A percentile compares a stretch with the other conserved stretches of the same genome.
Conservation (phyloP, 1,140 invertebrate species). For the Hydropsyche tenuis region DNA sequence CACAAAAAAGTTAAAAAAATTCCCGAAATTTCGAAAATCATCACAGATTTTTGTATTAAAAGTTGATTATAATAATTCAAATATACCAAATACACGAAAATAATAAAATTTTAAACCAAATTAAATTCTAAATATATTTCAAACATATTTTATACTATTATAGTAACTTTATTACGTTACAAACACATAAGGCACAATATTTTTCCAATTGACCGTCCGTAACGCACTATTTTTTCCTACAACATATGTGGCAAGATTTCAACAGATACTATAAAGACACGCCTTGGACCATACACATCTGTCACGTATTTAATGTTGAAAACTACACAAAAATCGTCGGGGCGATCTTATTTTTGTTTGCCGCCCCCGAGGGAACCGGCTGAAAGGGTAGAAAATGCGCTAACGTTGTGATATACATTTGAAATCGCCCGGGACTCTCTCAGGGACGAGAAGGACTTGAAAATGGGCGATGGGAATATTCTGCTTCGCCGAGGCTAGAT, state of each 20-base stretch:
- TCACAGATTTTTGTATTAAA: too few species aligned
- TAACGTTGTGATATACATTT: slow-evolving; percentile 35
- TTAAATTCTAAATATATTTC: too few species aligned
- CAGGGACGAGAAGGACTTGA: slow-evolving; percentile 9
- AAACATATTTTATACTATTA: too few species aligned
- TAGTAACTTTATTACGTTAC: too few species aligned
- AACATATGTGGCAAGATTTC: slow-evolving; percentile 1
- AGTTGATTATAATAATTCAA: too few species aligned
- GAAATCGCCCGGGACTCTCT: too few species aligned
- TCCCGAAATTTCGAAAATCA: too few species aligned
- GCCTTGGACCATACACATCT: neutral
- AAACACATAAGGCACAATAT: too few species aligned
- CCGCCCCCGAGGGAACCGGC: slow-evolving; percentile 18
- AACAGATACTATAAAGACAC: neutral
- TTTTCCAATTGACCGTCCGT: too few species aligned
- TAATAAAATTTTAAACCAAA: too few species aligned
- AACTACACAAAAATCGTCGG: slow-evolving; percentile 32
- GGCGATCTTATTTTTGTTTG: slow-evolving; percentile 33
- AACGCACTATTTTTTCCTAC: neutral
- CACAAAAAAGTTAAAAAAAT: too few species aligned
- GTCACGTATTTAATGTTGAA: slow-evolving; percentile 36
- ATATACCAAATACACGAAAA: too few species aligned
- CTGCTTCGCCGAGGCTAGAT: slow-evolving; percentile 4
- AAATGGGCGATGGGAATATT: slow-evolving; percentile 23
- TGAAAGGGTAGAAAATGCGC: slow-evolving; percentile 35